A percentile compares a stretch with the other conserved stretches of the same genome.
These are phyloP conservation scores for Simalia tracyae DNA, from an alignment of 2,797 vertebrate species.

Conservation along the genomic window DNA sequence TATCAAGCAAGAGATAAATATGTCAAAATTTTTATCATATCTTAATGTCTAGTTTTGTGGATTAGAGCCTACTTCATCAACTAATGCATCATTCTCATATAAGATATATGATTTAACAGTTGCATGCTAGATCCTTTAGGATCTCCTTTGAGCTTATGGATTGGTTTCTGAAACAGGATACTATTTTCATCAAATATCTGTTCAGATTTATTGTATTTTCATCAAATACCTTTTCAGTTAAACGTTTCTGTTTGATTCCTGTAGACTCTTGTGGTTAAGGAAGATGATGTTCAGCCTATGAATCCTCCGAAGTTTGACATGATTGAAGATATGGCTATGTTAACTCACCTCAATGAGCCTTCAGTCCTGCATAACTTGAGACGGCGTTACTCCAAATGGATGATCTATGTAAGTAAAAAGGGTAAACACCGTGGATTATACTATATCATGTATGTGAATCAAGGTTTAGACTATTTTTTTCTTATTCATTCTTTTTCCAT, in stretches of 20 bases:
- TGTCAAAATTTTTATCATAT: neutral
- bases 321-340: slow-evolving; percentile 93
- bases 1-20: too few relatives aligned
- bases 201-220: neutral
- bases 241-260: neutral
- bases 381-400: slow-evolving; percentile 90
- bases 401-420: slow-evolving; percentile 86
- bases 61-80: neutral
- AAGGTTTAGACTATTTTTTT: neutral
- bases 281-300: slow-evolving; percentile 84
- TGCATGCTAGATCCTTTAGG: neutral
- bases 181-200: neutral
- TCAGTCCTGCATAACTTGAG: slow-evolving; percentile 88
- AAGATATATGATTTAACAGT: neutral
- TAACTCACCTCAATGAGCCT: slow-evolving; percentile 90
- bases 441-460: rapidly evolving
- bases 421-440: rapidly evolving
- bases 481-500: neutral
- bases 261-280: slow-evolving; percentile 81
- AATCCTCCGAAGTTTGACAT: slow-evolving; percentile 92
- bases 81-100: neutral
- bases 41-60: neutral
- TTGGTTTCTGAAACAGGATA: neutral
- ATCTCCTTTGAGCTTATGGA: neutral
- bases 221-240: neutral